These are phyloP conservation scores for Gymnopithys bicolor DNA, from an alignment of 2,797 vertebrate species.

Conservation along the genomic window DNA sequence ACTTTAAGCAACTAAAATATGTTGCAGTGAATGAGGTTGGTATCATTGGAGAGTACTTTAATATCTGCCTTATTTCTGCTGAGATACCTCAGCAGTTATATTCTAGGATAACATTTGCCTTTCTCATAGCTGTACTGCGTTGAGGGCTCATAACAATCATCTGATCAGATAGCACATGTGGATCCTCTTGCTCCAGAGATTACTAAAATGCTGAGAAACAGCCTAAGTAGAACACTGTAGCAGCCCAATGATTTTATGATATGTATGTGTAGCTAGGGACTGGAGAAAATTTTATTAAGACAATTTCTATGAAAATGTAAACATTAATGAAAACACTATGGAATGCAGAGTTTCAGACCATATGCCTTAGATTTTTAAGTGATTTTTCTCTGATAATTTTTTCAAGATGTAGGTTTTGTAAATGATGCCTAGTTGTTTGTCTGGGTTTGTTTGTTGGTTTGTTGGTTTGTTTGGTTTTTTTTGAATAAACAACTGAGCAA, in stretches of 20 bases:
- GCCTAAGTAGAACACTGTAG: not conserved
- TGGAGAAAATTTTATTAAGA: not conserved
- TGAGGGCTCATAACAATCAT: not conserved
- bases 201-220: not conserved
- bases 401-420: not conserved
- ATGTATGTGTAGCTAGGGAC: not conserved
- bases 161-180: not conserved
- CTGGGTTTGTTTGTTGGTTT: accelerated
- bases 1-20: not conserved
- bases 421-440: not conserved
- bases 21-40: not conserved
- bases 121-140: not conserved
- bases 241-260: not conserved
- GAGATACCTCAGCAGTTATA: not conserved
- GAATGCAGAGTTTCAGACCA: not conserved
- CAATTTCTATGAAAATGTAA: not conserved
- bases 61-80: not conserved
- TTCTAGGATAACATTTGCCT: not conserved
- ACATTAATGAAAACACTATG: not conserved
- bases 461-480: not conserved
- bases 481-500: not conserved
- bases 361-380: not conserved
- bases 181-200: slow-evolving; percentile 16
- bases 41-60: not conserved
- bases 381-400: not conserved